Evolutionary conservation across 2,113 vertebrate genomes (phyloP), one percentile per base, ranked within the genome.

Genomic region (Clinocottus analis): DNA sequence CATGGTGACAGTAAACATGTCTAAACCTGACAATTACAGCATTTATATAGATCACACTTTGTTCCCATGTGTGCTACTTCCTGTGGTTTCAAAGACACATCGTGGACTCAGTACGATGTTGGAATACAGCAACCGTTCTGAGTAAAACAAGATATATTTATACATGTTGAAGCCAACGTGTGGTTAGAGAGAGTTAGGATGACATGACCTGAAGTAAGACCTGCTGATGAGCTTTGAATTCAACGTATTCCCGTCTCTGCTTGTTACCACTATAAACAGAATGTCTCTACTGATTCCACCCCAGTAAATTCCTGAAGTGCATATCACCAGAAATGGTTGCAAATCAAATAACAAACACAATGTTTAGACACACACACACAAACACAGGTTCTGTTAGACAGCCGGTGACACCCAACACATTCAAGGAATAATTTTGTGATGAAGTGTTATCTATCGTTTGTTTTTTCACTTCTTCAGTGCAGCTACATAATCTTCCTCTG

Each of bases 1-100:
- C 37, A 39, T 39, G 11, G 67, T 60, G 33, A 64, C 55, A 47
- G 33, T 23, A 77, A 78, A 72, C 74, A 72, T 16, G 65, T 41
- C 76, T 59, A 56, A 58, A 39, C 70, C 39, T 33, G 72, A 56
- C 19, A 53, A 39, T 23, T 13, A 39, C 47, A 12, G 9, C 5
- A 9, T 63, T 59, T 55, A 47, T 31, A 49, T 12, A 3, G 17
- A 41, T 4, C 10, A 2, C 12, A 3, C 11, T 16, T 29, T 27
- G 19, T 17, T 33, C 3, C 35, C 27, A n/a, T 31, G 23, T 25
- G 23, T 4, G 23, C 14, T 4, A 6, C 63, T 63, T 37, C 33
- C 25, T 61, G 16, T 47, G 31, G 31, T 41, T 62, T 25, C 19
- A 39, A 51, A 41, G 53, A 25, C 21, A 65, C 37, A 47, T 21